These are phyloP conservation scores for Parambassis ranga DNA, from an alignment of 2,797 vertebrate genomes.

Conservation along the genomic window DNA sequence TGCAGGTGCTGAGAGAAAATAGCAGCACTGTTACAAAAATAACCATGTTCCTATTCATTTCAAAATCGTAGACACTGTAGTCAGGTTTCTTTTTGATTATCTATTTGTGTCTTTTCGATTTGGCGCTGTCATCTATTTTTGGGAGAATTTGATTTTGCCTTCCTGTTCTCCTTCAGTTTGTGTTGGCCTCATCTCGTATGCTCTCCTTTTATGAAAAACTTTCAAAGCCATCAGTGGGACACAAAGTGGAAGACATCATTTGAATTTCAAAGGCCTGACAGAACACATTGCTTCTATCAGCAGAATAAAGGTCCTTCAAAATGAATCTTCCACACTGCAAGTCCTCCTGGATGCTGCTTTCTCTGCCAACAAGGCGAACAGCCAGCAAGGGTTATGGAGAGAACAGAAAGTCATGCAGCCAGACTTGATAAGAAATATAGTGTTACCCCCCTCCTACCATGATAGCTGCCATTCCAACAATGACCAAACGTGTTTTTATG, in stretches of 20 bases:
- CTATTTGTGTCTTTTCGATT: conserved; percentile 51
- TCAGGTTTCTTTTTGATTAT: conserved; percentile 37
- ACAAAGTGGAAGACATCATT: conserved; percentile 67
- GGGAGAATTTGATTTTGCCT: conserved; percentile 45
- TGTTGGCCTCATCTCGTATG: conserved; percentile 48
- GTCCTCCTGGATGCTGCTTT: conserved; percentile 44
- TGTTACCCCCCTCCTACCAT: conserved; percentile 3
- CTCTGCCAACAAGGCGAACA: conserved; percentile 12
- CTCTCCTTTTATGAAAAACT: conserved; percentile 57
- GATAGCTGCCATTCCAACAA: conserved; percentile 4
- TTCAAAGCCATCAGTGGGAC: conserved; percentile 65
- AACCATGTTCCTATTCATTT: conserved; percentile 27
- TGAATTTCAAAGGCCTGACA: conserved; percentile 78
- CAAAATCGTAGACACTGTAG: conserved; percentile 13
- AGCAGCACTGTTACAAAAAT: conserved; percentile 31
- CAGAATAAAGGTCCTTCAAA: conserved; percentile 61
- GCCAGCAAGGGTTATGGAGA: conserved; percentile 16
- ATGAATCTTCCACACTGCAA: conserved; percentile 58
- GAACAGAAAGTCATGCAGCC: neutral
- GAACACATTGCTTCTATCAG: conserved; percentile 56
- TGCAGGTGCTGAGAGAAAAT: conserved; percentile 8
- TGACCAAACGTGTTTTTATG: conserved; percentile 26
- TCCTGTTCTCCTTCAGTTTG: conserved; percentile 42
- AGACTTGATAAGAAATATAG: conserved; percentile 14
- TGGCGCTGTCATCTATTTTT: conserved; percentile 61